Base-by-base conservation (phyloP, 2,113 vertebrate genomes). In the Esox niger region DNA sequence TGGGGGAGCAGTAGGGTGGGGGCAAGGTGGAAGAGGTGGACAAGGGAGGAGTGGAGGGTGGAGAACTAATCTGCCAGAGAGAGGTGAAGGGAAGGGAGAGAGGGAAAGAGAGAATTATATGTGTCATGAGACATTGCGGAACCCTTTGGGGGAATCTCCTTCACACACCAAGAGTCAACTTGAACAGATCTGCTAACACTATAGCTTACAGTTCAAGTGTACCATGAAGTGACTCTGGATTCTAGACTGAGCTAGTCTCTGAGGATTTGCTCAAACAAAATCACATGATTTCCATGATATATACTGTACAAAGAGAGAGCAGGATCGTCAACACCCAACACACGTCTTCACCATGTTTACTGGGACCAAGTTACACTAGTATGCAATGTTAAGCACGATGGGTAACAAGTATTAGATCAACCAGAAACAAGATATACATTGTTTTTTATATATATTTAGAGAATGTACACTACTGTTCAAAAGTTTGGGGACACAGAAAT, bases 111-210 rank as follows among this genome's bases (percentile, higher is more conserved):
- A 62, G 46, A 49, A 25, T 25, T 30, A 66, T 46, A 54, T 55
- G 78, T 76, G 64, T 73, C 15, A 0, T 15, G 64, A 78, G 79
- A 74, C 70, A 65, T 74, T 69, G 75, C 73, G 79, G 33, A 25
- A 8, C 43, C 71, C 65, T 59, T 69, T 2, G 0, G 61, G 68
- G 47, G 26, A n/a, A 43, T 32, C 60, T 30, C 73, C 71, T 79
- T 79, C 58, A 74, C 65, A 60, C 43, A 54, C 52, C 60, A 29
- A 29, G 49, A 67, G 55, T 55, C n/a, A n/a, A n/a, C n/a, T 68
- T 76, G 1, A 76, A 78, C n/a, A 68, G 49, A 70, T 73, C 74
- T 71, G 71, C 76, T 69, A 82, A 70, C 58, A 66, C 76, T 77
- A 64, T 62, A 60, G 76, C 79, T 49, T 73, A 64, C 65, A n/a